Evolutionary conservation across 2,797 vertebrate genomes (phyloP), one percentile per base, ranked within the genome.

Genomic region (Alectoris magna): DNA sequence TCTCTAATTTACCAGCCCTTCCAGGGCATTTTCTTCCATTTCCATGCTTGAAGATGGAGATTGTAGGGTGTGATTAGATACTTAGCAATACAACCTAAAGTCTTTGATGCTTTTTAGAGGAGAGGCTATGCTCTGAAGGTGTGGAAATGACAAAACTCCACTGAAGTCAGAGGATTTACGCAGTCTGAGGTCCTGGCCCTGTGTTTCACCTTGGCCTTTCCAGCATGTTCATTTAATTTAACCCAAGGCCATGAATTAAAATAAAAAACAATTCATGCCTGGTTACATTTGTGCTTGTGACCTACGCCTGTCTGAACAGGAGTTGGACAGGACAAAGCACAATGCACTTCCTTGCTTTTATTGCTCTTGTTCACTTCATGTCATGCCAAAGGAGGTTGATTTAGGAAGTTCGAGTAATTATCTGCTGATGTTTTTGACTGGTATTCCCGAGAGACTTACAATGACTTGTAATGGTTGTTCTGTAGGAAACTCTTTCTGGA

Each of bases 301-400:
- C 95, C 95, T 91, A 96, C 92, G 95, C 95, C 96, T 97, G 94
- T 96, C 90, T 49, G 82, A 96, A 81, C 87, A 92, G 88, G 82
- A 94, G 92, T 38, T 80, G 95, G 83, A 94, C 96, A 97, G 97
- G 97, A 98, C 97, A 98, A 97, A 98, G 93, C 95, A 89, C 91
- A 96, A 96, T 97, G 97, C 80, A 97, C 97, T 98, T 98, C 96
- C 98, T 97, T 79, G 6, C 53, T 94, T 96, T 97, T 96, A 98
- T 97, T 96, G 91, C 95, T 96, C 93, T 93, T 96, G 36, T 95
- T 96, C 95, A 96, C 97, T 97, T 98, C 93, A 97, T 96, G 96
- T 97, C 87, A 90, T 97, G 97, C 98, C 98, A 98, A 93, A 94
- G 96, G 96, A 91, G 96, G 96, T 94, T 84, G 95, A 95, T 75